These are phyloP conservation scores for Macrobrachium rosenbergii DNA, from an alignment of 1,140 invertebrate genomes.

Conservation along the genomic window DNA sequence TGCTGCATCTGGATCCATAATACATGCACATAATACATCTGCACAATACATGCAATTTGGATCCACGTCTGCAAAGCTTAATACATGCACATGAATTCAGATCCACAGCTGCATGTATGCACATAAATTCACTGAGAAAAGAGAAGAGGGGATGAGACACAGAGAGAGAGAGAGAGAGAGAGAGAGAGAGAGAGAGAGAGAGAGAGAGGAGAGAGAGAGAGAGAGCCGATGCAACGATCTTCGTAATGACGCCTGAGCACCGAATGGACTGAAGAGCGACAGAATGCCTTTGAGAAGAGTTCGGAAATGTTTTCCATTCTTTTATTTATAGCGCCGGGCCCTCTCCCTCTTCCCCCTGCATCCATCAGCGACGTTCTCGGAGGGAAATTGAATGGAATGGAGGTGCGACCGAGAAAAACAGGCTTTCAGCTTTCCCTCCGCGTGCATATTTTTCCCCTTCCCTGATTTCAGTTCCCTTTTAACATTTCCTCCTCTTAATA, in stretches of 20 bases:
- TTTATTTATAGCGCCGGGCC: neutral
- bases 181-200: neutral
- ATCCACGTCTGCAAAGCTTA: too few relatives aligned
- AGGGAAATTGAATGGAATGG: too few relatives aligned
- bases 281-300: neutral
- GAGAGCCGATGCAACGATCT: neutral
- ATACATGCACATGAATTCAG: too few relatives aligned
- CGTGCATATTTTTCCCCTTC: too few relatives aligned
- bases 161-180: constrained; percentile 13
- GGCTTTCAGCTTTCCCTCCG: too few relatives aligned
- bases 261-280: neutral
- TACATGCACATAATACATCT: too few relatives aligned
- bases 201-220: neutral
- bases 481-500: too few relatives aligned
- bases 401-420: too few relatives aligned
- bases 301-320: neutral
- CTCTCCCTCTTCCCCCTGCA: neutral
- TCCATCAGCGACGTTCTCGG: neutral
- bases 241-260: neutral
- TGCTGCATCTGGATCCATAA: too few relatives aligned
- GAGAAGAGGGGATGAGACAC: neutral
- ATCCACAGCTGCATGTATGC: neutral
- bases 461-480: too few relatives aligned
- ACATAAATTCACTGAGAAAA: neutral
- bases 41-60: too few relatives aligned